A percentile compares a stretch with the other conserved stretches of the same genome.
These are phyloP conservation scores for Lagodon rhomboides DNA, from an alignment of 2,797 vertebrate genomes.

Conservation along the genomic window DNA sequence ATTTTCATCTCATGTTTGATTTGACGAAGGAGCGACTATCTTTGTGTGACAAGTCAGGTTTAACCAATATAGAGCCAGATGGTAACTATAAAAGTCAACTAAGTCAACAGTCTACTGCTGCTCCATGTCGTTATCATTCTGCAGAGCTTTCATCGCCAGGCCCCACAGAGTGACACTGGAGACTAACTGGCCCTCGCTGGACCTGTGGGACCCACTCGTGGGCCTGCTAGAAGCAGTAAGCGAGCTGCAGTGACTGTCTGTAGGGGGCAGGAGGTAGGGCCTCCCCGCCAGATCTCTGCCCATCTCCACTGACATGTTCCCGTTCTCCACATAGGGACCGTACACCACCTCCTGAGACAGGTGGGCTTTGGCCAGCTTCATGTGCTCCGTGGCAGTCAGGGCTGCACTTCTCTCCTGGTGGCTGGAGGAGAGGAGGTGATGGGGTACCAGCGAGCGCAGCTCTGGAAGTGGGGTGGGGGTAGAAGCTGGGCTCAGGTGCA, in stretches of 20 bases:
- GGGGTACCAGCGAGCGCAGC: conserved; percentile 81
- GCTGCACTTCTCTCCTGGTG: conserved; percentile 79
- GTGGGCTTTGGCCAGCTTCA: conserved; percentile 81
- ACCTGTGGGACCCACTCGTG: conserved; percentile 75
- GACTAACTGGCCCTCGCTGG: conserved; percentile 89
- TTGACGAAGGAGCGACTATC: neutral
- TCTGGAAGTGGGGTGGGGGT: conserved; percentile 83
- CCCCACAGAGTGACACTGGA: conserved; percentile 95
- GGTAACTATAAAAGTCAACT: neutral
- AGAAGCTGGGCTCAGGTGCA: conserved; percentile 71
- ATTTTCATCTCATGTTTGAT: neutral
- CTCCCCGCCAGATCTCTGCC: conserved; percentile 64
- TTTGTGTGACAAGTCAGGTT: neutral
- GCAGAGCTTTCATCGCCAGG: conserved; percentile 94
- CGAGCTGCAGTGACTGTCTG: conserved; percentile 82
- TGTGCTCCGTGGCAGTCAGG: conserved; percentile 70
- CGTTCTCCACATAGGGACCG: conserved; percentile 77
- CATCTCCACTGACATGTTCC: conserved; percentile 77
- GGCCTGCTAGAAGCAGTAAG: conserved; percentile 77
- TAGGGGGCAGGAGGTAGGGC: conserved; percentile 78
- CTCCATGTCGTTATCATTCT: conserved; percentile 90
- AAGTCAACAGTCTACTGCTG: conserved; percentile 53
- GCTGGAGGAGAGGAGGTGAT: conserved; percentile 73
- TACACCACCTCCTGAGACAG: conserved; percentile 75
- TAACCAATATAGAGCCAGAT: neutral